phyloP scores from a whole-genome alignment of 2,113 vertebrate species.

The Myanophis thanlyinensis region DNA sequence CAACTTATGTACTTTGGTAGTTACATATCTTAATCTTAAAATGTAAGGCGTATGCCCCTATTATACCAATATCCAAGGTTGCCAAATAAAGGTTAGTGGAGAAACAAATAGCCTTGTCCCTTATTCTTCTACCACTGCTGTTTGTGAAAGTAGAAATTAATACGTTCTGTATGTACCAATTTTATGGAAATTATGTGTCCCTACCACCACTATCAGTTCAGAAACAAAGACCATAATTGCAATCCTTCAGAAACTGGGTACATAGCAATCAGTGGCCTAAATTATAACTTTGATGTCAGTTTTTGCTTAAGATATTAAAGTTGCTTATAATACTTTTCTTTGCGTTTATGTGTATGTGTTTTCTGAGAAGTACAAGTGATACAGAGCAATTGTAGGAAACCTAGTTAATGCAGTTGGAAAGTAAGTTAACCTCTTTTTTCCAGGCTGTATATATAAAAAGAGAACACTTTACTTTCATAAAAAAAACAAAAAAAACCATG shows the following conservation, averaged over 20 bases:
- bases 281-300: conserved; percentile 5
- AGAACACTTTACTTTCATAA: conserved; percentile 1
- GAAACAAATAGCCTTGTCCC: not conserved
- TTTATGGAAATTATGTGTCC: not conserved
- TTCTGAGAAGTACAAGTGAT: not conserved
- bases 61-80: not conserved
- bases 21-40: not conserved
- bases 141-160: not conserved
- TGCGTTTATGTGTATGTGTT: not conserved
- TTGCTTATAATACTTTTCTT: not conserved
- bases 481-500: not conserved
- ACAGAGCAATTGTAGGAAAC: not conserved
- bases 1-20: not conserved
- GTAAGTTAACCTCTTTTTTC: conserved; percentile 8
- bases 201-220: not conserved
- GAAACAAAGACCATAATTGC: conserved; percentile 40
- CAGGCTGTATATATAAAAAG: not conserved
- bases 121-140: fast-evolving
- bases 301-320: conserved; percentile 17
- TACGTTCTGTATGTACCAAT: not conserved
- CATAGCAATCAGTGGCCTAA: conserved; percentile 34
- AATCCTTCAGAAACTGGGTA: not conserved
- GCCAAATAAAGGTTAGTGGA: not conserved
- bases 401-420: conserved; percentile 11
- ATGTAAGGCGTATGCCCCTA: not conserved